These are phyloP conservation scores for Macrosiphum euphorbiae DNA, from an alignment of 2,888 invertebrate genomes.

Conservation along the genomic window DNA sequence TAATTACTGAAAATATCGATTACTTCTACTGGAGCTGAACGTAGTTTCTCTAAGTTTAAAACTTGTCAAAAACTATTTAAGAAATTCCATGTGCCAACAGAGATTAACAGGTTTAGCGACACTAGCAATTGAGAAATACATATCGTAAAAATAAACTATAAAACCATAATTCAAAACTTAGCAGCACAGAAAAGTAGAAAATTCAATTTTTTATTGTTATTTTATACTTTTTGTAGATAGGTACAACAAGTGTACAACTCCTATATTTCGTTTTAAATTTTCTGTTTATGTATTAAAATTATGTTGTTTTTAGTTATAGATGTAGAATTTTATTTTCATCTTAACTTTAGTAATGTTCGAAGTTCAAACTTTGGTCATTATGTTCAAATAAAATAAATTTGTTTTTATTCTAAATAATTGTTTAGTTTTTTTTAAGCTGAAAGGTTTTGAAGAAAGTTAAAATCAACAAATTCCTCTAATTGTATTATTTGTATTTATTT, in stretches of 20 bases:
- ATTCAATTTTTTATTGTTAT: not conserved
- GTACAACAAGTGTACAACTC: not conserved
- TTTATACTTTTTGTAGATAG: not conserved
- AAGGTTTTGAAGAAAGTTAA: not conserved
- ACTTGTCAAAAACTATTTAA: conserved; percentile 9
- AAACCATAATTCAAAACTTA: not conserved
- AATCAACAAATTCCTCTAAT: not conserved
- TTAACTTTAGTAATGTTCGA: not conserved
- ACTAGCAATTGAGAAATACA: not conserved
- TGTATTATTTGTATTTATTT: not conserved
- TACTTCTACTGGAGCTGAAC: not conserved
- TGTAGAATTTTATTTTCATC: not conserved
- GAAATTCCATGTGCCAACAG: conserved; percentile 18
- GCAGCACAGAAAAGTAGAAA: not conserved
- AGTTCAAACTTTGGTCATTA: not conserved
- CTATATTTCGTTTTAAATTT: not conserved
- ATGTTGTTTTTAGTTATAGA: not conserved
- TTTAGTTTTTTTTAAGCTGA: not conserved
- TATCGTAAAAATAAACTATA: not conserved
- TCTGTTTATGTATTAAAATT: not conserved
- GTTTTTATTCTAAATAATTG: not conserved
- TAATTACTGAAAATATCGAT: not conserved
- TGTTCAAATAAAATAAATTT: not conserved
- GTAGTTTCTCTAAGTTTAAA: conserved; percentile 14
- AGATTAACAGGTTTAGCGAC: conserved; percentile 5